Evolutionary conservation across 2,113 vertebrate species (phyloP).

Genomic region (Picathartes gymnocephalus): DNA sequence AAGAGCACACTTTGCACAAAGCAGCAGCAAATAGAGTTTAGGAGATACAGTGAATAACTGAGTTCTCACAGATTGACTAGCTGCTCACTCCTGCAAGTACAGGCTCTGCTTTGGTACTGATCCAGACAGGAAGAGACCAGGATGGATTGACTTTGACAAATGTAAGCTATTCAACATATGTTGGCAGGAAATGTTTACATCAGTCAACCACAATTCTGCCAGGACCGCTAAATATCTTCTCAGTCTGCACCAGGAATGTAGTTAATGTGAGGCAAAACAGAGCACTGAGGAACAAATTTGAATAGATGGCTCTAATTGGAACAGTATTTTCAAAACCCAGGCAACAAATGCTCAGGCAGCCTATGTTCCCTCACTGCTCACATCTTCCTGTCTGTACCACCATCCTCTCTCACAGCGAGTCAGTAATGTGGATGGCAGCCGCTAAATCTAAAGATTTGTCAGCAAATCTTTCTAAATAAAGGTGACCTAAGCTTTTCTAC

Average conservation of each 20-base stretch:
- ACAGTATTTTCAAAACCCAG: background rate
- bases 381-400: background rate
- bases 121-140: conserved; percentile 9
- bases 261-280: conserved; percentile 11
- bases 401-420: background rate
- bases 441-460: too few relatives aligned
- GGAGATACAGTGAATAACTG: background rate
- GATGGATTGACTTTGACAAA: conserved; percentile 55
- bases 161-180: conserved; percentile 32
- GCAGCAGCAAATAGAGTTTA: background rate
- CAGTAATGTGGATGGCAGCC: background rate
- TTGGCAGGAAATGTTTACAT: conserved; percentile 53
- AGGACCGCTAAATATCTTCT: conserved; percentile 39
- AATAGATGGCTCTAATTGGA: background rate
- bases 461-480: background rate
- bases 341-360: background rate
- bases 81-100: background rate
- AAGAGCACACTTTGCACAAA: background rate
- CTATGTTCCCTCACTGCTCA: background rate
- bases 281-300: background rate
- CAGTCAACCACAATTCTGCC: conserved; percentile 30
- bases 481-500: background rate
- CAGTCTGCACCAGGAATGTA: background rate
- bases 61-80: background rate
- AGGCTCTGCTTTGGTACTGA: background rate